These are phyloP conservation scores for Boleophthalmus pectinirostris DNA, from an alignment of 2,113 vertebrate genomes.

Conservation along the genomic window DNA sequence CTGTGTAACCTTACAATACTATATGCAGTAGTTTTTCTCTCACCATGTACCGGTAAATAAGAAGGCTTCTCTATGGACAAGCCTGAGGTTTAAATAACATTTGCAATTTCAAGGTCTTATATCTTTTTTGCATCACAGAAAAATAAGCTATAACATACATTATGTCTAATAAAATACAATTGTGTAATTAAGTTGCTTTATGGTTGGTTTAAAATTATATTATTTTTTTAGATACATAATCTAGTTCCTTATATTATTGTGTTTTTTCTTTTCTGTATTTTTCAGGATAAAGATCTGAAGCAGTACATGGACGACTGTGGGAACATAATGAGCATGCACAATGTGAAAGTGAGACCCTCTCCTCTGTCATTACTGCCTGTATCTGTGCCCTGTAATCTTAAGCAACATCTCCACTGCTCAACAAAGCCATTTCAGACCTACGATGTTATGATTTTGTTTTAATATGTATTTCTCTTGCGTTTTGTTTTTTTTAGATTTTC, in stretches of 20 bases:
- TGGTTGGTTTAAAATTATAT: no score
- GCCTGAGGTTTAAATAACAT: no score
- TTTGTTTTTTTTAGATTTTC: conserved; percentile 84
- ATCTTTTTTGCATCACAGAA: no score
- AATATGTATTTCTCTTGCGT: neutral
- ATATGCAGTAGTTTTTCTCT: no score
- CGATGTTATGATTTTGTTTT: neutral
- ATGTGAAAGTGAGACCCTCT: conserved; percentile 88
- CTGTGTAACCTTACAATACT: no score
- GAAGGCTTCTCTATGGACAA: no score
- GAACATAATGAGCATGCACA: conserved; percentile 99
- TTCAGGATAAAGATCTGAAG: conserved; percentile 97
- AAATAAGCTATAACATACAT: neutral
- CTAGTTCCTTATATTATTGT: neutral
- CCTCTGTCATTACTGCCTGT: neutral
- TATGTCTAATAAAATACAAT: neutral
- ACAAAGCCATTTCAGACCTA: neutral
- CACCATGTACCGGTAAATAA: no score
- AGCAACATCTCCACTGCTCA: neutral
- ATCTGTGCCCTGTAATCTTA: neutral
- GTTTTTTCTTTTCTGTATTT: conserved; percentile 20
- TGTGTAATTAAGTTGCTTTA: no score
- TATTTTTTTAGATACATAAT: neutral
- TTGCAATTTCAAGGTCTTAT: no score
- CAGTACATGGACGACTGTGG: conserved; percentile 99